Evolutionary conservation across 1,140 invertebrate species (phyloP).

Genomic region (Zaprionus inermis): DNA sequence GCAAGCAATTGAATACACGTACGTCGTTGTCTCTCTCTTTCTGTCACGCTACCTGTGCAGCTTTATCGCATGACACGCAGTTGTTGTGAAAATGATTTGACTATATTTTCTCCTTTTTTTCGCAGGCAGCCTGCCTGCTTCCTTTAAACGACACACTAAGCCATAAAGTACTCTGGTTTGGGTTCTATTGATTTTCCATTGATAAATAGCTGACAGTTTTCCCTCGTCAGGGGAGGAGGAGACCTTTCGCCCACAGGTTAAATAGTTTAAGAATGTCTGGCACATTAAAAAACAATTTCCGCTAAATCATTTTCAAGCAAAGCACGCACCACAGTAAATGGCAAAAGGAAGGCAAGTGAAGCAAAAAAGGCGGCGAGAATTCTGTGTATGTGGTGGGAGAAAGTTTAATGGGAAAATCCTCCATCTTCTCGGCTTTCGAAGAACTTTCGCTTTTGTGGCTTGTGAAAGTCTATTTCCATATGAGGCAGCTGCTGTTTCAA

Average conservation of each 20-base stretch:
- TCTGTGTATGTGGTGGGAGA: background rate
- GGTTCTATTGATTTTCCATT: slow-evolving; percentile 78
- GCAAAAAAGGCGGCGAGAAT: slow-evolving; percentile 5
- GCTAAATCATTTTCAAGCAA: slow-evolving; percentile 64
- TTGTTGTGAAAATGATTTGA: slow-evolving; percentile 51
- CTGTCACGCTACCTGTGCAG: slow-evolving; percentile 52
- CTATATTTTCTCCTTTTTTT: slow-evolving; percentile 24
- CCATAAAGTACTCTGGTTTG: slow-evolving; percentile 66
- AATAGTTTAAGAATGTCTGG: slow-evolving; percentile 77
- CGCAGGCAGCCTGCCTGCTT: slow-evolving; percentile 18
- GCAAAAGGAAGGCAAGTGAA: background rate
- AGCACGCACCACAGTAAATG: slow-evolving; percentile 32
- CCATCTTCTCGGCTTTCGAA: background rate
- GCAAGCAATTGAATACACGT: slow-evolving; percentile 40
- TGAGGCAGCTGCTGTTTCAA: background rate
- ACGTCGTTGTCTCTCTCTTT: slow-evolving; percentile 14
- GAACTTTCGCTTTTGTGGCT: background rate
- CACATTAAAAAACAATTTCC: slow-evolving; percentile 82
- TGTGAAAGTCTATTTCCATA: background rate
- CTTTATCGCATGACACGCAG: slow-evolving; percentile 76
- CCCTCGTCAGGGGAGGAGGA: slow-evolving; percentile 16
- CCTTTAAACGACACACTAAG: slow-evolving; percentile 42
- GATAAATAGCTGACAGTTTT: slow-evolving; percentile 75
- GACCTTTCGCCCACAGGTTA: slow-evolving; percentile 45
- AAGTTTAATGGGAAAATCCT: background rate